Evolutionary conservation across 1,140 invertebrate genomes (phyloP), one percentile per base, ranked within the genome.

Genomic region (Penaeus vannamei): DNA sequence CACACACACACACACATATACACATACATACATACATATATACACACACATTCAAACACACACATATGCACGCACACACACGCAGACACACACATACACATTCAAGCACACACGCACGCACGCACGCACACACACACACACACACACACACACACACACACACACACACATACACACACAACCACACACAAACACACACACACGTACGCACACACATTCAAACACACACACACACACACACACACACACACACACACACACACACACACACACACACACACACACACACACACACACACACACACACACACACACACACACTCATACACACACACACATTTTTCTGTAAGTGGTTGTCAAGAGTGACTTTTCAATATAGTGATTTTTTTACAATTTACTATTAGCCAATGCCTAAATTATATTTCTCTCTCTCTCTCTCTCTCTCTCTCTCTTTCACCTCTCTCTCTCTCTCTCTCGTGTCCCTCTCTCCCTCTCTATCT

Each of bases 151-250:
- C 46, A 81, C 29, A 81, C 22, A 53, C 79, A 81, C 32, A 81
- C 46, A 53, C 32, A 81, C 79, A 83, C 53, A 62, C 26, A 83
- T 23, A 59, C 53, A 83, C 46, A 83, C 81, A 83, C 81, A 83
- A 23, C 60, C 81, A 62, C 60, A 59, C 46, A 32, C 60, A 83
- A 23, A 83, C 81, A 83, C 81, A 83, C 60, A n/a, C 53, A 83
- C 81, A 83, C 36, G 5, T 5, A 36, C 36, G 5, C 36, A 36
- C 36, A 36, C 36, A 36, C 36, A 36, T 5, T 2, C 36, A 36
- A 1, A 36, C 36, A 36, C 36, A 36, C 36, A 36, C 36, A 36
- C 5, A 36, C 5, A 36, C 5, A 36, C 5, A 36, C 5, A 36
- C 5, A 36, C 5, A 36, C 5, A 36, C 5, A 36, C 5, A 36